phyloP scores from a whole-genome alignment of 64 coral and sea anemone genomes.

The Trachythela sp. region DNA sequence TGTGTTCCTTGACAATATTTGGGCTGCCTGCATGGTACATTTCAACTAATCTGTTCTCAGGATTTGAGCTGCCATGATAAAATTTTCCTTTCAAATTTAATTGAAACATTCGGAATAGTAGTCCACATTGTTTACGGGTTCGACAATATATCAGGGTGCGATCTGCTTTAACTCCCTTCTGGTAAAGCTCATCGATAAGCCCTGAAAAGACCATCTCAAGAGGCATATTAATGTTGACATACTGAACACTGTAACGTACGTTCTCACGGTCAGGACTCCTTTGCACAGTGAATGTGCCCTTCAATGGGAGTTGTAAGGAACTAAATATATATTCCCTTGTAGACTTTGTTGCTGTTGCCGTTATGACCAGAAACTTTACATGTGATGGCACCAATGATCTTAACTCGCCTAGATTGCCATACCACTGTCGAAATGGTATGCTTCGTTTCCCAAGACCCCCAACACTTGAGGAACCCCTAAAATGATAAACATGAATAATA shows the following conservation, averaged over 20 bases:
- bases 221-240: not conserved
- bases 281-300: not conserved
- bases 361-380: conserved; percentile 6
- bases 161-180: not conserved
- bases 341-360: conserved; percentile 1
- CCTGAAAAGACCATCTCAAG: not conserved
- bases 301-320: not conserved
- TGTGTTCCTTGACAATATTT: not conserved
- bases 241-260: not conserved
- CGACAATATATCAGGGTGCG: not conserved
- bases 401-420: conserved; percentile 5
- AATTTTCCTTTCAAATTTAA: not conserved
- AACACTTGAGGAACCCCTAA: not conserved
- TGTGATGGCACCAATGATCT: conserved; percentile 6
- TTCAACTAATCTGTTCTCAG: not conserved
- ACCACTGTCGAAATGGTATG: conserved; percentile 21
- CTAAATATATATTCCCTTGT: conserved; percentile 7
- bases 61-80: not conserved
- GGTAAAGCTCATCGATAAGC: not conserved
- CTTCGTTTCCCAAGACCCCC: not conserved
- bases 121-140: not conserved
- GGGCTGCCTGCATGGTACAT: not conserved
- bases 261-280: not conserved
- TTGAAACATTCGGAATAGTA: not conserved
- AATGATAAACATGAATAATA: not conserved